Evolutionary conservation across 2,797 vertebrate species (phyloP), one percentile per base, ranked within the genome.

Genomic region (Sus cebifrons): DNA sequence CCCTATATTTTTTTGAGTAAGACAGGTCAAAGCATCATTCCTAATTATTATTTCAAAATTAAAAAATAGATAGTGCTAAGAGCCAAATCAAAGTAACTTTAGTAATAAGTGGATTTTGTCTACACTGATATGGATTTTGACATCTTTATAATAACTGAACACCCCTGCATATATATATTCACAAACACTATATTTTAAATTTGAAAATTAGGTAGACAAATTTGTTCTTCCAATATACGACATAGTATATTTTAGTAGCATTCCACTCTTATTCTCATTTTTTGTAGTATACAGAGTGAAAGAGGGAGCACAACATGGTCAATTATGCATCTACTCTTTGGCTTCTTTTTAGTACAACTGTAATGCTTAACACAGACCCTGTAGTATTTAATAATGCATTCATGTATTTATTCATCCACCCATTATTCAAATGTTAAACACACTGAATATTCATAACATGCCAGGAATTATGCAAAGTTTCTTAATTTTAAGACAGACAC

Each of bases 31-130:
- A 40, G 10, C 13, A 49, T 67, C 4, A 60, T 40, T 89, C 40
- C 13, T 86, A 78, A 90, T 91, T 8, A 70, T 79, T 73, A 75
- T 23, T 36, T 79, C 12, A 90, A 95, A 95, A 52, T 74, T 67
- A 14, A 40, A 77, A 62, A 20, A 52, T 49, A 70, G 27, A 56
- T 52, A 25, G 20, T 62, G 23, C 3, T 54, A 25, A 88, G 17
- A 7, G 67, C 21, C 27, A 62, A 92, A 86, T 73, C 54, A 65
- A 87, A 58, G 64, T 12, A 85, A 49, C 18, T 3, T 29, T 73
- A 54, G 23, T 17, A 85, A 62, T 21, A 82, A 12, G 60, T 75
- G 23, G 18, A 40, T 23, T 73, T 40, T 49, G 13, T 62, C 58
- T 60, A 84, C 1, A 62, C 54, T 73, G 49, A 62, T 3, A 36